Conservation (phyloP, 2,888 invertebrate species). For the Caenorhabditis becei region DNA sequence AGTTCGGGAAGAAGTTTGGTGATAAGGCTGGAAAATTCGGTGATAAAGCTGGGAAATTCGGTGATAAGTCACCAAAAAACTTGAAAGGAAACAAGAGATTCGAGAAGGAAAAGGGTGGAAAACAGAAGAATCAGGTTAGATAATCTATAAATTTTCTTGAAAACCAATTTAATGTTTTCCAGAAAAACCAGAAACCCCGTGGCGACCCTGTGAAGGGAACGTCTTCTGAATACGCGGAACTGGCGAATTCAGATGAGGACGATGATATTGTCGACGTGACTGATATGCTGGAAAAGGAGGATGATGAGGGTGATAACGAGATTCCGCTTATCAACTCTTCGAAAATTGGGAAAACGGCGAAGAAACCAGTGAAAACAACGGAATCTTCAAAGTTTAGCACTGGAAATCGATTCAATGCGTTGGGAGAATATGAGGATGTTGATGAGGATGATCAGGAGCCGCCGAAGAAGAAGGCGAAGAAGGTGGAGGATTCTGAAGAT, state of each 20-base stretch:
- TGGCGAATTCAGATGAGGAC: constrained; percentile 54
- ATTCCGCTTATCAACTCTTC: constrained; percentile 50
- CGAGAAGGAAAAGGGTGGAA: constrained; percentile 14
- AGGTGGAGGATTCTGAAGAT: constrained; percentile 21
- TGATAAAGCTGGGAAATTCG: not conserved
- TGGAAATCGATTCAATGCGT: constrained; percentile 23
- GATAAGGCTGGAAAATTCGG: not conserved
- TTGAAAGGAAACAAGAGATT: constrained; percentile 12
- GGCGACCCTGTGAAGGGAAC: constrained; percentile 52
- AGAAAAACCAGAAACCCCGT: constrained; percentile 31
- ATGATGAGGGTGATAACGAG: constrained; percentile 37
- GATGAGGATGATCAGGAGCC: constrained; percentile 12
- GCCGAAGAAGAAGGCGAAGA: constrained; percentile 25
- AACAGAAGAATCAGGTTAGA: constrained; percentile 4
- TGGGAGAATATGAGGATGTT: constrained; percentile 38
- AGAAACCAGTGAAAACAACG: not conserved
- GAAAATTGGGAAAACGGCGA: not conserved
- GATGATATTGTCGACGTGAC: constrained; percentile 52
- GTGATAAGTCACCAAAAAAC: constrained; percentile 10
- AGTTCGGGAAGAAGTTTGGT: not conserved
- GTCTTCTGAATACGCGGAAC: constrained; percentile 39
- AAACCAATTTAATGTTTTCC: not conserved
- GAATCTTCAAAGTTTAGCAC: constrained; percentile 6
- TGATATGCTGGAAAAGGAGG: constrained; percentile 48
- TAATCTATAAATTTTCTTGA: not conserved